Percentiles rank a stretch among this genome's conserved stretches.
Evolutionary conservation across 2,113 vertebrate genomes (phyloP).

Genomic region (Centropus bengalensis): DNA sequence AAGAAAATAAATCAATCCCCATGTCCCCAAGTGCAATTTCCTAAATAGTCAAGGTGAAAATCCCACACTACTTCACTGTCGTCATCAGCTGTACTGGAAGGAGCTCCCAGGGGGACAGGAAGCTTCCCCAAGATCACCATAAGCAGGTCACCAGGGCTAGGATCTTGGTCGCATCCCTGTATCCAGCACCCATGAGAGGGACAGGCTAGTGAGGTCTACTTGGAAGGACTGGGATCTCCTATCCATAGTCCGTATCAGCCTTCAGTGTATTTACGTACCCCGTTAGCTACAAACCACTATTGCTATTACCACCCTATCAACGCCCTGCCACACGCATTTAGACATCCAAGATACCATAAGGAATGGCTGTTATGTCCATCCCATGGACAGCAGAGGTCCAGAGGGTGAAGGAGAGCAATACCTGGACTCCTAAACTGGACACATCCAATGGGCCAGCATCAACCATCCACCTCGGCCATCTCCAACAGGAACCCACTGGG

Average conservation of each 20-base stretch:
- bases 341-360: background rate
- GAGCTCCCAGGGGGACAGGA: background rate
- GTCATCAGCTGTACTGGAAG: background rate
- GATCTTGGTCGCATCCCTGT: background rate
- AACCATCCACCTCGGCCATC: background rate
- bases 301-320: no score
- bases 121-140: background rate
- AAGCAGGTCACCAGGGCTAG: background rate
- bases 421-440: background rate
- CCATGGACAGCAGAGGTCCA: background rate
- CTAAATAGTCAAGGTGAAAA: background rate
- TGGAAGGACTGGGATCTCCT: background rate
- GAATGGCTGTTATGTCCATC: background rate
- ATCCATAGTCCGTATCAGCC: background rate
- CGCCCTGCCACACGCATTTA: fast-evolving
- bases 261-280: background rate
- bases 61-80: background rate
- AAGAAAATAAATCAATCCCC: background rate
- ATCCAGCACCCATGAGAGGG: background rate
- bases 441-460: background rate
- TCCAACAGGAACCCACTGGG: background rate
- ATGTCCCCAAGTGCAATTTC: fast-evolving
- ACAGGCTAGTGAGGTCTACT: background rate
- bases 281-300: no score
- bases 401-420: background rate